Evolutionary conservation across 2,888 invertebrate genomes (phyloP).

Genomic region (Crematogaster levior): DNA sequence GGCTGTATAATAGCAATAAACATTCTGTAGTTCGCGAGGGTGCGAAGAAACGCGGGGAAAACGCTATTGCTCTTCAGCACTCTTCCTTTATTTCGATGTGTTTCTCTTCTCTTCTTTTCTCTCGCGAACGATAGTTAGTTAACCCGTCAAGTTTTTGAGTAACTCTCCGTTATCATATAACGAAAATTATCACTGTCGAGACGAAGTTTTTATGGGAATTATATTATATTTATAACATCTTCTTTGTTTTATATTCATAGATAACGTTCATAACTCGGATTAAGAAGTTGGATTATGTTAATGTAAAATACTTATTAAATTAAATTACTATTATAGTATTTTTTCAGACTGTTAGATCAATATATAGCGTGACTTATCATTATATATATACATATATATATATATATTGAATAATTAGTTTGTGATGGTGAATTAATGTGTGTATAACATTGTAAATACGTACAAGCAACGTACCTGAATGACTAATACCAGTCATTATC

Average conservation of each 20-base stretch:
- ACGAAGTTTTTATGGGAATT: conserved; percentile 13
- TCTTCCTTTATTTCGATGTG: conserved; percentile 30
- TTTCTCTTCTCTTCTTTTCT: background rate
- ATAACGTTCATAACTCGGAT: background rate
- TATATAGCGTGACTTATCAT: background rate
- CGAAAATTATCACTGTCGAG: conserved; percentile 13
- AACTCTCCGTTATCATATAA: conserved; percentile 35
- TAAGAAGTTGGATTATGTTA: background rate
- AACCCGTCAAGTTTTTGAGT: conserved; percentile 3
- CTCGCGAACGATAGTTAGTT: background rate
- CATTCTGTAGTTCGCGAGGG: conserved; percentile 60
- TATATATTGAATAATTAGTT: no score
- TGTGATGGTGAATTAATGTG: background rate
- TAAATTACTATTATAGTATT: background rate
- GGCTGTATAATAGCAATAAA: conserved; percentile 72
- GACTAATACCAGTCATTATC: background rate
- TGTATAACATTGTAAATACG: background rate
- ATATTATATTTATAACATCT: background rate
- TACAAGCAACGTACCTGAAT: background rate
- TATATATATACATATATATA: no score
- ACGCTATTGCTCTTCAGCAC: conserved; percentile 44
- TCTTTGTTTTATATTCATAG: background rate
- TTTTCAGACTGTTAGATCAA: background rate
- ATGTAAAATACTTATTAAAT: background rate
- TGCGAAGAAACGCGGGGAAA: conserved; percentile 38